These are phyloP conservation scores for Aptenodytes forsteri DNA, from an alignment of 2,113 vertebrate genomes.

Conservation along the genomic window DNA sequence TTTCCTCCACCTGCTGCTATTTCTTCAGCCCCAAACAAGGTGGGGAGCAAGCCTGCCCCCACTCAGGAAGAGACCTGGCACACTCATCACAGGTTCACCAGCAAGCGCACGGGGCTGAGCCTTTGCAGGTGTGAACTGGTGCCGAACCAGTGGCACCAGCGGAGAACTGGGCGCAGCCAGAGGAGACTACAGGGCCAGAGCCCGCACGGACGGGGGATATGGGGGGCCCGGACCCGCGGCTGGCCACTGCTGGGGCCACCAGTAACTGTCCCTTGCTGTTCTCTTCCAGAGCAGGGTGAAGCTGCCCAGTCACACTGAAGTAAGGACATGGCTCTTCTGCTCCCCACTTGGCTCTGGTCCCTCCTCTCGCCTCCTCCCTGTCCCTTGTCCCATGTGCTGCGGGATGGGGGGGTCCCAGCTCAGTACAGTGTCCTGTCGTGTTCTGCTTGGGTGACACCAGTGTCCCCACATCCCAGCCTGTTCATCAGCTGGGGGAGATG, in stretches of 20 bases:
- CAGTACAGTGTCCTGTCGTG: background rate
- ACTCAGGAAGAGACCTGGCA: background rate
- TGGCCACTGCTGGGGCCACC: background rate
- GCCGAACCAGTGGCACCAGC: rapidly evolving
- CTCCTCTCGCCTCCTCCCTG: conserved; percentile 28
- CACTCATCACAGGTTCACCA: background rate
- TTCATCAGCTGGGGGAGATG: background rate
- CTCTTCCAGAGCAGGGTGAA: conserved; percentile 85
- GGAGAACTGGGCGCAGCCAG: background rate
- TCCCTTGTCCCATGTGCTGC: conserved; percentile 29
- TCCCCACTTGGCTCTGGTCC: conserved; percentile 68
- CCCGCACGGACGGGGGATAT: background rate
- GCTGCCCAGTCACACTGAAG: conserved; percentile 83
- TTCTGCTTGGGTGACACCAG: background rate
- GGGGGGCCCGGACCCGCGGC: background rate
- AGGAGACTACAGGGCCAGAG: background rate
- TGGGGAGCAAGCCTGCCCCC: background rate
- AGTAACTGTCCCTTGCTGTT: conserved; percentile 74
- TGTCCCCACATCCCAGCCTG: background rate
- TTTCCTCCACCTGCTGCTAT: background rate
- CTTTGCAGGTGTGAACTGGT: background rate
- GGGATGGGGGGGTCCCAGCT: background rate
- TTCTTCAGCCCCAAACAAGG: background rate
- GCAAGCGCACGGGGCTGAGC: rapidly evolving
- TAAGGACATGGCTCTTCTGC: conserved; percentile 75